Base-by-base conservation (phyloP, 2,888 invertebrate genomes). In the Pristionchus entomophagus region DNA sequence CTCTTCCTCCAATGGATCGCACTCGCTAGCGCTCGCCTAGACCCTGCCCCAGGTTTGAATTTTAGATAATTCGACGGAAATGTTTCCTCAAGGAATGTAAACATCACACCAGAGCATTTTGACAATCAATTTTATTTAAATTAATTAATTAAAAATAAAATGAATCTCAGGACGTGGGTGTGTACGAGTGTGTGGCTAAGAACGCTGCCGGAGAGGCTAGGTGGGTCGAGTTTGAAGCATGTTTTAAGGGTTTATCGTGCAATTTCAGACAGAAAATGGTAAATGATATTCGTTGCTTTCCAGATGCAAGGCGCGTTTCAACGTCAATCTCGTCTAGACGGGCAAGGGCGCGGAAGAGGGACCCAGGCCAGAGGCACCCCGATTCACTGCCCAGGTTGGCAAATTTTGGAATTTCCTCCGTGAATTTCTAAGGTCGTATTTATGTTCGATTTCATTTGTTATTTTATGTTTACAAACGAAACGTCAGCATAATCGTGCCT, bases 181-280 rank as follows among this genome's bases (percentile, higher is more conserved):
- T 94, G 35, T 95, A 95, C 90, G 99, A 99, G 94, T 98, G 98
- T 94, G 98, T 98, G 4, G 98, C 98, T 26, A 96, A 98, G 84
- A 99, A 99, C 94, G 96, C 95, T 90, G 96, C 94, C 29, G 95
- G 94, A 82, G 98, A 98, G 95, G 97, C 97, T 17, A 96, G 97
- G 88, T 88, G 26, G 53, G 26, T n/a, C n/a, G n/a, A n/a, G n/a
- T n/a, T n/a, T n/a, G n/a, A n/a, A n/a, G n/a, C n/a, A n/a, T n/a
- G n/a, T n/a, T n/a, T n/a, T n/a, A n/a, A n/a, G n/a, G n/a, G n/a
- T n/a, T n/a, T n/a, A n/a, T n/a, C n/a, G n/a, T n/a, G n/a, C n/a
- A n/a, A n/a, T n/a, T n/a, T n/a, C n/a, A n/a, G n/a, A n/a, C n/a
- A n/a, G n/a, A n/a, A n/a, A n/a, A n/a, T n/a, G n/a, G n/a, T n/a